Evolutionary conservation across 2,888 invertebrate genomes (phyloP), one percentile per base, ranked within the genome.

Genomic region (Caradrina clavipalpis): DNA sequence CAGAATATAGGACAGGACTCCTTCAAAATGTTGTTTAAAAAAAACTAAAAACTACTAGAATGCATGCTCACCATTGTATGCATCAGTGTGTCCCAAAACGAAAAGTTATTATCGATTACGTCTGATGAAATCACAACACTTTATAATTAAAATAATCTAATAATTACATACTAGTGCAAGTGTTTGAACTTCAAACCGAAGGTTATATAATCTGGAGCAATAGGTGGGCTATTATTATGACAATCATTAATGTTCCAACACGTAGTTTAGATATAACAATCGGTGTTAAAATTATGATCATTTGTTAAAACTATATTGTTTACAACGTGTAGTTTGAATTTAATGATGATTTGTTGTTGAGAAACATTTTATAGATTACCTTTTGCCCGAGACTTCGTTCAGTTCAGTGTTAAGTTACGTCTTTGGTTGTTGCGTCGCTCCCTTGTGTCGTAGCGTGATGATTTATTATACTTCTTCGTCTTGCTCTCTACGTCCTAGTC

Each of bases 141-240:
- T 55, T 50, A 74, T 69, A 81, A 80, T 80, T 81, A 80, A 78
- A 74, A 64, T 80, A 82, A 81, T 81, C 64, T 59, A 74, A 75
- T 76, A 80, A 78, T 78, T 69, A 78, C 72, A 79, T 42, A 76
- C 70, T 65, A 61, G 64, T 77, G 74, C 78, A 82, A 80, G 80
- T 83, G 81, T 85, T 83, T 84, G 81, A 83, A 81, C 82, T 86
- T 84, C 73, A 61, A 64, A 73, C 57, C 17, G 80, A 80, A 83
- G 81, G 83, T 63, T 56, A 67, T 11, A 22, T 50, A 61, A 77
- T 69, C 19, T 74, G 53, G 61, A 31, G 55, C 73, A 65, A 69
- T 47, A 54, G n/a, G 45, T 67, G 42, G 45, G 55, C 56, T 58
- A 69, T 81, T 76, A 68, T 71, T 70, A 73, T 59, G 58, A 62